A percentile compares a stretch with the other conserved stretches of the same genome.
Evolutionary conservation across 2,888 invertebrate genomes (phyloP).

Genomic region (Pediacus dermestoides): DNA sequence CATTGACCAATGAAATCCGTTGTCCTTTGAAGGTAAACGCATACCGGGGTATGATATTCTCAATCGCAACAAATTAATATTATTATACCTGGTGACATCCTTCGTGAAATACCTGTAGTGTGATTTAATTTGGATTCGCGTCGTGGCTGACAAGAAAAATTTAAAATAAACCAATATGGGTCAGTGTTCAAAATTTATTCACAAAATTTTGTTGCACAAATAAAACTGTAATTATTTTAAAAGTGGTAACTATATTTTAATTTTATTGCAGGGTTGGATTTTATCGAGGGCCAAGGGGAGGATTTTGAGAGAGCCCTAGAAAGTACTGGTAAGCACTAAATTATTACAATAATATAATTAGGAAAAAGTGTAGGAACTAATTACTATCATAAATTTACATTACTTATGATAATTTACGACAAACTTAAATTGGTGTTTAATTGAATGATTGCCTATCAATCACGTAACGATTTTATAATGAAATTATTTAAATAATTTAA

Average conservation of each 20-base stretch:
- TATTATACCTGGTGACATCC: slow-evolving; percentile 27
- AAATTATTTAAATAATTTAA: too few relatives aligned
- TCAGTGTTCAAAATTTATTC: slow-evolving; percentile 25
- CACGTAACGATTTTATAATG: too few relatives aligned
- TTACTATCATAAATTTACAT: too few relatives aligned
- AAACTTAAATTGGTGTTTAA: too few relatives aligned
- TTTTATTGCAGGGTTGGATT: slow-evolving; percentile 63
- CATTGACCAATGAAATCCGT: slow-evolving; percentile 39
- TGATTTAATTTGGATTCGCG: slow-evolving; percentile 13
- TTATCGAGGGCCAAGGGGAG: slow-evolving; percentile 67
- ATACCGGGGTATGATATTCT: slow-evolving; percentile 32
- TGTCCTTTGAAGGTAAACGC: slow-evolving; percentile 36
- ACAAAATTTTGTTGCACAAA: slow-evolving; percentile 10
- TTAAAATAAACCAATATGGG: slow-evolving; percentile 28
- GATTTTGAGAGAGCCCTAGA: slow-evolving; percentile 71
- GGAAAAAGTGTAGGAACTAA: too few relatives aligned
- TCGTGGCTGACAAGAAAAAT: slow-evolving; percentile 4
- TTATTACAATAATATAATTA: too few relatives aligned
- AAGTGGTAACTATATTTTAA: slow-evolving; percentile 7
- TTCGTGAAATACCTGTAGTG: slow-evolving; percentile 4
- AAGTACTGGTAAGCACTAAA: slow-evolving; percentile 61
- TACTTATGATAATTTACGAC: too few relatives aligned
- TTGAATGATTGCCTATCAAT: too few relatives aligned
- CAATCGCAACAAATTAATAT: slow-evolving; percentile 35
- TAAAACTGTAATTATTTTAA: not conserved